Conservation (phyloP, 2,888 invertebrate genomes). For the Eremobia ochroleuca region DNA sequence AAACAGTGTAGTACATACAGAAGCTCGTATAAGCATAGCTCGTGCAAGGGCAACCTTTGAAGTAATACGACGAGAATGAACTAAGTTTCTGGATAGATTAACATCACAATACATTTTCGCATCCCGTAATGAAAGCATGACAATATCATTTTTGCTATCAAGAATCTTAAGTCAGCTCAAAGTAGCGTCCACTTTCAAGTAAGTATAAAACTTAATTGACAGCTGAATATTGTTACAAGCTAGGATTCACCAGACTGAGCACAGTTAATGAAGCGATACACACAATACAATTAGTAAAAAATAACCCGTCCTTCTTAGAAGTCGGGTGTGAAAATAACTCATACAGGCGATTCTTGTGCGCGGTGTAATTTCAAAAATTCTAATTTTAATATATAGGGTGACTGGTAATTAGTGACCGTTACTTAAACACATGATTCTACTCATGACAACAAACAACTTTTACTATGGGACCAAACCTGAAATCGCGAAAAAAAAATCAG, state of each 20-base stretch:
- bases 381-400: neutral
- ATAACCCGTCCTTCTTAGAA: neutral
- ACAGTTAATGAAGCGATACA: constrained; percentile 33
- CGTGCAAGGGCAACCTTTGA: constrained; percentile 7
- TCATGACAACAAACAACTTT: too few relatives aligned
- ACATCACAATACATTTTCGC: constrained; percentile 8
- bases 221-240: constrained; percentile 27
- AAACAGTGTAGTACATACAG: constrained; percentile 9
- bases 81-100: constrained; percentile 27
- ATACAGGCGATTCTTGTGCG: constrained; percentile 51
- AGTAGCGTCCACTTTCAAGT: neutral
- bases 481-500: too few relatives aligned
- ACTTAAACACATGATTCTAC: too few relatives aligned
- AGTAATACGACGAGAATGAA: neutral
- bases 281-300: constrained; percentile 32
- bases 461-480: too few relatives aligned
- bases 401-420: too few relatives aligned
- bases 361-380: neutral
- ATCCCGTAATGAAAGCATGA: constrained; percentile 1
- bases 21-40: constrained; percentile 19
- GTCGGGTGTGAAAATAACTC: constrained; percentile 7
- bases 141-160: constrained; percentile 6
- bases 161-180: constrained; percentile 4
- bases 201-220: constrained; percentile 25
- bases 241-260: constrained; percentile 17